These are phyloP conservation scores for Maniola jurtina DNA, from an alignment of 1,140 invertebrate species.

Conservation along the genomic window DNA sequence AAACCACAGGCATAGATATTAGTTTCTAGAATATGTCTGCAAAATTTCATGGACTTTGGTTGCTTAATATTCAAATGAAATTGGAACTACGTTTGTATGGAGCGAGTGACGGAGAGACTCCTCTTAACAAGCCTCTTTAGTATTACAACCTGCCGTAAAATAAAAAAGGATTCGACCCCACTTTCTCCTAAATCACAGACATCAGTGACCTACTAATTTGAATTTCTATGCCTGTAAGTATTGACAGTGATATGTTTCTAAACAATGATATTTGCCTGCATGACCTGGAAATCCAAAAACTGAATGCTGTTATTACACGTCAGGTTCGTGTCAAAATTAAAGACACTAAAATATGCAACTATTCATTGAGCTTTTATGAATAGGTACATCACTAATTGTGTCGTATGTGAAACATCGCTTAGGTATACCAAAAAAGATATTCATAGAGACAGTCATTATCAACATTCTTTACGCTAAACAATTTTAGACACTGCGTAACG, in stretches of 20 bases:
- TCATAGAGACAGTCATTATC: neutral
- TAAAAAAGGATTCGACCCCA: slow-evolving; percentile 27
- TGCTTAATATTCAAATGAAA: no score
- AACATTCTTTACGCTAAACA: neutral
- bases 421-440: neutral
- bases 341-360: slow-evolving; percentile 23
- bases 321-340: slow-evolving; percentile 33
- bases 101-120: no score
- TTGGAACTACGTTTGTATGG: no score
- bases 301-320: slow-evolving; percentile 36
- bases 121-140: neutral
- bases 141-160: slow-evolving; percentile 4
- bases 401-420: neutral
- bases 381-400: neutral
- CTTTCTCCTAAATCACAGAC: slow-evolving; percentile 55
- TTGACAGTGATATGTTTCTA: slow-evolving; percentile 53
- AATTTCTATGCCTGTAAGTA: slow-evolving; percentile 46
- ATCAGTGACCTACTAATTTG: slow-evolving; percentile 50
- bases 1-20: no score
- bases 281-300: slow-evolving; percentile 63
- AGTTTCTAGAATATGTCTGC: no score
- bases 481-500: neutral
- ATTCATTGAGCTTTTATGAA: slow-evolving; percentile 16
- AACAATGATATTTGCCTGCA: slow-evolving; percentile 47
- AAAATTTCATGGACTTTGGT: no score